phyloP scores from a whole-genome alignment of 2,113 vertebrate species.

The Brevimyrus niger region DNA sequence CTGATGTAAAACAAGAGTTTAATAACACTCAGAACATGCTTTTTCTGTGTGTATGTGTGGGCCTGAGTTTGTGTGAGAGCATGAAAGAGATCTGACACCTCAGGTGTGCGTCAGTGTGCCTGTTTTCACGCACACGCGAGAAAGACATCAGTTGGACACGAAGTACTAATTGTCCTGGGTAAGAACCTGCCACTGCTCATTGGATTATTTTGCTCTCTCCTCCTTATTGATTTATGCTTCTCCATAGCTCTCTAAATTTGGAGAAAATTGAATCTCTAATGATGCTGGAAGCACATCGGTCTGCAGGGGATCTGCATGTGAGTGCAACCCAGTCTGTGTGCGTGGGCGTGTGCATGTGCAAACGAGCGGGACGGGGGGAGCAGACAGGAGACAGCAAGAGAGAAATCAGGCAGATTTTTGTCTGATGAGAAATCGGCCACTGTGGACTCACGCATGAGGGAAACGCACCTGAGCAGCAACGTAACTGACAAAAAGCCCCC shows the following conservation, averaged over 20 bases:
- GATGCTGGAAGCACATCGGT: neutral
- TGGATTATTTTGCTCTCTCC: neutral
- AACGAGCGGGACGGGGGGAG: neutral
- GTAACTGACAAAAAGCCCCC: neutral
- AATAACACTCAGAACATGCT: neutral
- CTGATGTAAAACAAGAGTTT: neutral
- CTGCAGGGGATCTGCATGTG: neutral
- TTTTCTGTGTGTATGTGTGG: slow-evolving; percentile 6
- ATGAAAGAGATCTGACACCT: neutral
- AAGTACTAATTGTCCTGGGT: neutral
- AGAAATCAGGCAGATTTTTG: neutral
- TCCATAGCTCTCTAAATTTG: neutral
- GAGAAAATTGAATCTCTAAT: neutral
- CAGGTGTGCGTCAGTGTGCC: neutral
- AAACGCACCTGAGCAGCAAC: neutral
- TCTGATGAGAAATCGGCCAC: neutral
- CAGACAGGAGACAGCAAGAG: neutral
- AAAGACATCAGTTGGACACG: neutral
- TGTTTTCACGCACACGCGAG: neutral
- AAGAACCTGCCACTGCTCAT: neutral
- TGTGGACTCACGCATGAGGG: neutral
- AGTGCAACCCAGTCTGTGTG: neutral
- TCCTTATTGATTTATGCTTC: neutral
- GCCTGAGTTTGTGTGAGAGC: slow-evolving; percentile 7
- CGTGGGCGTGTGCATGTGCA: neutral